Evolutionary conservation across 2,797 vertebrate genomes (phyloP), one percentile per base, ranked within the genome.

Genomic region (Enteromius thamalakanensis): DNA sequence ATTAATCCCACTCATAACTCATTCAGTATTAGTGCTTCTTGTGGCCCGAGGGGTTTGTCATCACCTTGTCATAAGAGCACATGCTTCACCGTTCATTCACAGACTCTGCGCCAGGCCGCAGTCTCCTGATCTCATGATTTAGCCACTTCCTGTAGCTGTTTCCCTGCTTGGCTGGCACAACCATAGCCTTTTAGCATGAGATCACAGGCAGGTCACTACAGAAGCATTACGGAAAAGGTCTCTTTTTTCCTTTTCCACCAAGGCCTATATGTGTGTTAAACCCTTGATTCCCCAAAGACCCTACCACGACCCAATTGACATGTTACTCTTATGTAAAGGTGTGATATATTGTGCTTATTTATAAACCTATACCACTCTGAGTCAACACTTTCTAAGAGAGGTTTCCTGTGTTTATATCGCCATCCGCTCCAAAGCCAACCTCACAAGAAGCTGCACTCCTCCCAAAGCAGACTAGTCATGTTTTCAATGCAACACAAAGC

Each of bases 251-350:
- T 23, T 19, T 62, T 77, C 45, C 76, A n/a, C 26, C 49, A 64
- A 67, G 72, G 71, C 80, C 32, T 77, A 17, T 85, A 89, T 92
- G 90, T 89, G 90, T 91, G 91, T 91, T 89, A 85, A 87, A 85
- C 84, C 82, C 14, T 79, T 15, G 6, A 40, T 81, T 90, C 89
- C 90, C 92, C 91, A 40, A 91, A 91, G 92, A 90, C 91, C 92
- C 91, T 75, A 90, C 89, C 89, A 89, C 87, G 86, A 64, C 83
- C 32, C 58, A 91, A 89, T 93, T 93, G 93, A 90, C 92, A 94
- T 88, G 2, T 84, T 90, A 80, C 70, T 49, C 55, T 75, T 84
- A 7, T 3, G 85, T 85, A 83, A 87, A 91, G 80, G 89, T 93
- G 90, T 86, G 86, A 86, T 90, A 90, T 85, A 89, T 87, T 90